phyloP scores from a whole-genome alignment of 2,113 vertebrate genomes.

The Corythornis cristatus region DNA sequence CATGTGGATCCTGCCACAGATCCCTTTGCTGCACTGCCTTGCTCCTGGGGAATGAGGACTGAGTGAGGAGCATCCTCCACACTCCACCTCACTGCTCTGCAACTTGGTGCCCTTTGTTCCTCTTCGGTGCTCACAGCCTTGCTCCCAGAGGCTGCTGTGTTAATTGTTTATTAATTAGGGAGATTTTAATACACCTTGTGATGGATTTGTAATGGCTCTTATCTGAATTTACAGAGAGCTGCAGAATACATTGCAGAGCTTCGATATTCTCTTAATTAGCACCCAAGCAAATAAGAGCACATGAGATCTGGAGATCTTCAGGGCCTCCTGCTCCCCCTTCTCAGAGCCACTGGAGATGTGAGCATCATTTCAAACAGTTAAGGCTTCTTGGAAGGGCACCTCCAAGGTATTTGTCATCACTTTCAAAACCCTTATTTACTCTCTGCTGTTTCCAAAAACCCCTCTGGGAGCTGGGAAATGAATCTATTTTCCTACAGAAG shows the following conservation, averaged over 20 bases:
- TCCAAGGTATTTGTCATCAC: neutral
- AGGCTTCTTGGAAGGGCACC: neutral
- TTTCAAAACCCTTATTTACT: conserved; percentile 13
- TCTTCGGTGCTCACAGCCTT: neutral
- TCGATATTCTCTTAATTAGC: neutral
- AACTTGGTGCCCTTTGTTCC: neutral
- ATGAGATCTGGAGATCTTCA: neutral
- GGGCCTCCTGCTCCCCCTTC: neutral
- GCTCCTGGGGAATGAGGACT: neutral
- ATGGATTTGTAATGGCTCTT: conserved; percentile 31
- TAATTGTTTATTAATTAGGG: conserved; percentile 5
- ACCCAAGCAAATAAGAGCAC: neutral
- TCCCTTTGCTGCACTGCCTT: neutral
- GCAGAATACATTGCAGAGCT: neutral
- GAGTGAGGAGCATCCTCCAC: neutral
- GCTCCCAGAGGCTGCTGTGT: neutral
- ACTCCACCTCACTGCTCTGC: fast-evolving
- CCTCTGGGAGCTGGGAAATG: neutral
- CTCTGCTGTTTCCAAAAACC: neutral
- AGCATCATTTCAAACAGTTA: neutral
- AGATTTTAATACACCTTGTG: neutral
- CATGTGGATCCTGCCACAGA: fast-evolving
- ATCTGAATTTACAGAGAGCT: conserved; percentile 8
- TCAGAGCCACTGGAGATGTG: neutral
- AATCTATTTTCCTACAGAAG: conserved; percentile 25